Evolutionary conservation across 1,140 invertebrate genomes (phyloP), one percentile per base, ranked within the genome.

Genomic region (Microplitis mediator): DNA sequence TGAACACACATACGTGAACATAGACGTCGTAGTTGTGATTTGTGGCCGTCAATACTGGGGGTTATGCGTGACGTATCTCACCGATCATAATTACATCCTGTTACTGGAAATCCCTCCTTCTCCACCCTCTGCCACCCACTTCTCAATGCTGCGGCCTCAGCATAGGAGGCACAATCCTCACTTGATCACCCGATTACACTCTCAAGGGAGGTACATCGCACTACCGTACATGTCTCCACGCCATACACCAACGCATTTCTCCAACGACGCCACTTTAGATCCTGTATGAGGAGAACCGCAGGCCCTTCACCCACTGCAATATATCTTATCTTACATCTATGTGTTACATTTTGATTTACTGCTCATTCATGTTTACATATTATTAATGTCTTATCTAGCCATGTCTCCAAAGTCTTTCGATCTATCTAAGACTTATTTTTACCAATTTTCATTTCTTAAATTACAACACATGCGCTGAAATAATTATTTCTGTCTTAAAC

Each of bases 11-110:
- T 45, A 9, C 8, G 39, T 45, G 39, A 45, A 78, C 78, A 78
- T 78, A 79, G 77, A 77, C 79, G 68, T 73, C 79, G 64, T 69
- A 77, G 79, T 87, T 45, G 39, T 45, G 86, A 87, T 87, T 87
- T 87, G 85, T 87, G 81, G 85, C 85, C 82, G 84, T 86, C 86
- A 86, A 87, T 87, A 86, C 80, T 79, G 80, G 65, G 80, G 81
- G 80, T 79, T 83, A 82, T 79, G 80, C 85, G 82, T 86, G 86
- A 87, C 84, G 82, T 87, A 86, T 87, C 86, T 87, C 84, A 86
- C 85, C 81, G 84, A 87, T 87, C 86, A 87, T 87, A 86, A 87
- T 87, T 87, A 87, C 84, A 84, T 85, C 84, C 82, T 81, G 84
- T 84, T 83, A 84, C 81, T 76, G 76, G 80, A 81, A 81, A 82